Percentiles rank a stretch among this genome's conserved stretches.
Evolutionary conservation across 2,113 vertebrate species (phyloP).

Genomic region (Cromileptes altivelis): DNA sequence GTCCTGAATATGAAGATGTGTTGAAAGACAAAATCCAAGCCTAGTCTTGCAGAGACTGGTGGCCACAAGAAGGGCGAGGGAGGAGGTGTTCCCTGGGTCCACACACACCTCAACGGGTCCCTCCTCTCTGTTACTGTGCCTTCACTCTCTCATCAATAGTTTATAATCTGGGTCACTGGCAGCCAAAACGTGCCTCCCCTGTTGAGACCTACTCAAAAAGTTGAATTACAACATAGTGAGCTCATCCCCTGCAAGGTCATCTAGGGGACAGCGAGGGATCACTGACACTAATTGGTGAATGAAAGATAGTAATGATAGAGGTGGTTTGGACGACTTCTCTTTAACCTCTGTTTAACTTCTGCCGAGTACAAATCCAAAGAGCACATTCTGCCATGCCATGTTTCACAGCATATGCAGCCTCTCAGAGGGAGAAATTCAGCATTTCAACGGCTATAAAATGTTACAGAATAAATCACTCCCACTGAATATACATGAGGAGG

Average conservation of each 20-base stretch:
- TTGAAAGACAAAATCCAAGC: slow-evolving; percentile 46
- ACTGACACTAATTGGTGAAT: slow-evolving; percentile 76
- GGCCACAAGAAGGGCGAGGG: slow-evolving; percentile 38
- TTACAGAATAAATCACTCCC: slow-evolving; percentile 71
- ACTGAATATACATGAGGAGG: slow-evolving; percentile 79
- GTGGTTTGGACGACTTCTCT: slow-evolving; percentile 68
- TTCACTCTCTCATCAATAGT: slow-evolving; percentile 79
- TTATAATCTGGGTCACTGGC: slow-evolving; percentile 71
- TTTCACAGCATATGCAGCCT: slow-evolving; percentile 30
- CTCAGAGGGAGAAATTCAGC: slow-evolving; percentile 23
- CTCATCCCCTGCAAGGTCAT: slow-evolving; percentile 74
- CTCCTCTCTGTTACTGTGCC: slow-evolving; percentile 40
- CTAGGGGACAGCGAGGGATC: slow-evolving; percentile 55
- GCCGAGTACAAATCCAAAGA: slow-evolving; percentile 47
- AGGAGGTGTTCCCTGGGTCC: slow-evolving; percentile 27
- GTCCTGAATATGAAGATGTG: slow-evolving; percentile 61
- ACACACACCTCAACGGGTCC: slow-evolving; percentile 42
- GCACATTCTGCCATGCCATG: slow-evolving; percentile 23
- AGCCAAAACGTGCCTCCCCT: slow-evolving; percentile 54
- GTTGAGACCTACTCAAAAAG: slow-evolving; percentile 70
- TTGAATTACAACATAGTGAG: slow-evolving; percentile 75
- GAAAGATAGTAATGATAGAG: slow-evolving; percentile 72
- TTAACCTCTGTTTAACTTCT: slow-evolving; percentile 71
- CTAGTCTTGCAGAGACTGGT: slow-evolving; percentile 35
- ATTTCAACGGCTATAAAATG: slow-evolving; percentile 63